Evolutionary conservation across 2,888 invertebrate species (phyloP), one percentile per base, ranked within the genome.

Genomic region (Caenorhabditis angaria): DNA sequence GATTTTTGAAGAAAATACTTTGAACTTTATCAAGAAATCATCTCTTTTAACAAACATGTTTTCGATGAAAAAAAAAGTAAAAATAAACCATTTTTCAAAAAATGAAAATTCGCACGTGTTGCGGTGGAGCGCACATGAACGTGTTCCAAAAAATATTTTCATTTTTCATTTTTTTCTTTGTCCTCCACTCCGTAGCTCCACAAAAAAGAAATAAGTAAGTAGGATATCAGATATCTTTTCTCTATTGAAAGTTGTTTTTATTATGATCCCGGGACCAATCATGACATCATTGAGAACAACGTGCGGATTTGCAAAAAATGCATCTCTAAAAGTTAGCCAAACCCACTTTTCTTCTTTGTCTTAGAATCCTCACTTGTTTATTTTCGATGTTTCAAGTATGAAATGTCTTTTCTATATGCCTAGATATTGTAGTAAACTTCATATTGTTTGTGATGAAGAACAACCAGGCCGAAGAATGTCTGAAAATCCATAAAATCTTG

Each of bases 1-100:
- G 41, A 41, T 41, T 41, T 32, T 32, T 32, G n/a, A n/a, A n/a
- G n/a, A n/a, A n/a, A n/a, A n/a, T n/a, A 50, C 50, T n/a, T 50
- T 18, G 50, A 32, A 51, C n/a, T n/a, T 32, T 32, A 32, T 32
- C 32, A 32, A 32, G 55, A 60, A 66, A 61, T 61, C 61, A 66
- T 61, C 56, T 60, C 60, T 51, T 66, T 60, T 32, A 5, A 10
- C 5, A 32, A 32, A 32, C 32, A 32, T 8, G n/a, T n/a, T n/a
- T n/a, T n/a, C n/a, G n/a, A n/a, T n/a, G 6, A 32, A 32, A 10
- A 32, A 32, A 32, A 32, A 8, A 8, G 6, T 32, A 32, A 10
- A 32, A 32, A 32, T 32, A 32, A 32, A 32, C 32, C 32, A n/a
- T n/a, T n/a, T n/a, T n/a, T n/a, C n/a, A n/a, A n/a, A n/a, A n/a